These are phyloP conservation scores for Auanema sp. DNA, from an alignment of 2,888 invertebrate species.

Conservation along the genomic window DNA sequence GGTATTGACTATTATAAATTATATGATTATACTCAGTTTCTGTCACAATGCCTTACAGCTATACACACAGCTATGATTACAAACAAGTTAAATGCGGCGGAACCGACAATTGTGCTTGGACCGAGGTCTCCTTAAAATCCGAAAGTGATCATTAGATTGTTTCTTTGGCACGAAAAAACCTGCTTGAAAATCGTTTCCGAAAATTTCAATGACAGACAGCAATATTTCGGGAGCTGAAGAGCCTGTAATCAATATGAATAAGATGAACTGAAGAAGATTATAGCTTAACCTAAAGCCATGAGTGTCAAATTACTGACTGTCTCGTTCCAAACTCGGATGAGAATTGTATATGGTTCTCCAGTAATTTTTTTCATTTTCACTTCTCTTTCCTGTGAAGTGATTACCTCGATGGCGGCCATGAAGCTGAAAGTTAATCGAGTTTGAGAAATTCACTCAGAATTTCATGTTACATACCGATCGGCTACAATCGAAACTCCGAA, in stretches of 20 bases:
- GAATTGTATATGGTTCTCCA: slow-evolving; percentile 52
- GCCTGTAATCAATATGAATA: slow-evolving; percentile 65
- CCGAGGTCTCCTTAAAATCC: slow-evolving; percentile 40
- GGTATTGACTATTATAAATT: slow-evolving; percentile 72
- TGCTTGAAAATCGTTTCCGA: slow-evolving; percentile 89
- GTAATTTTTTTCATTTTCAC: slow-evolving; percentile 77
- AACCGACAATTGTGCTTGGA: slow-evolving; percentile 85
- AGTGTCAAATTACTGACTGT: slow-evolving; percentile 96
- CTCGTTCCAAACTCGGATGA: slow-evolving; percentile 95
- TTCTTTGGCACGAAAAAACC: slow-evolving; percentile 64
- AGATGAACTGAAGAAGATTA: neutral
- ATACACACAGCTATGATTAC: slow-evolving; percentile 95
- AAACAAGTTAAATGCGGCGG: slow-evolving; percentile 96
- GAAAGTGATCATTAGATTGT: neutral
- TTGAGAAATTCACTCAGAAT: neutral
- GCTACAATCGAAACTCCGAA: slow-evolving; percentile 98
- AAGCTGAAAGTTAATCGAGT: slow-evolving; percentile 69
- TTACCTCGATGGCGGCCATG: slow-evolving; percentile 99
- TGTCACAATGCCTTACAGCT: slow-evolving; percentile 29
- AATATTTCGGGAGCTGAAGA: slow-evolving; percentile 98
- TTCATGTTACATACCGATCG: slow-evolving; percentile 72
- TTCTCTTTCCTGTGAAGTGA: slow-evolving; percentile 94
- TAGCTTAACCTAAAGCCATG: slow-evolving; percentile 82
- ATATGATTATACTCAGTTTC: slow-evolving; percentile 65
- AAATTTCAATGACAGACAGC: slow-evolving; percentile 94